Percentiles rank a stretch among this genome's conserved stretches.
Evolutionary conservation across 1,140 invertebrate genomes (phyloP).

Genomic region (Sinella curviseta): DNA sequence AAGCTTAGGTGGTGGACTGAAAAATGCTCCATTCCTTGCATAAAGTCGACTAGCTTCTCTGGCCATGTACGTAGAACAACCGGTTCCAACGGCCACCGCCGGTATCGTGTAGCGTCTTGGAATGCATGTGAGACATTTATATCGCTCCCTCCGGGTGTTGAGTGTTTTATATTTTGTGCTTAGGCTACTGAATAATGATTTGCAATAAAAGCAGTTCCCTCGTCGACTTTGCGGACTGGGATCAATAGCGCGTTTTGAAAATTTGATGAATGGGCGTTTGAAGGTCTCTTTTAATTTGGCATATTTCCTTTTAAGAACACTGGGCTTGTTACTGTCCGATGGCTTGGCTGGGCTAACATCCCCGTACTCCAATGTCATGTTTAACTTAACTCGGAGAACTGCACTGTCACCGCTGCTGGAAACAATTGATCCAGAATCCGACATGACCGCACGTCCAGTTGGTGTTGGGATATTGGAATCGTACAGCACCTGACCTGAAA

Average conservation of each 20-base stretch:
- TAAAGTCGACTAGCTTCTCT: neutral
- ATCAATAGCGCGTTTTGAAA: neutral
- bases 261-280: neutral
- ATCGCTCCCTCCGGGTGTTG: neutral
- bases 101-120: neutral
- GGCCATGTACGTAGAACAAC: neutral
- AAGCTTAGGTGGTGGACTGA: neutral
- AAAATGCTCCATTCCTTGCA: neutral
- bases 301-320: neutral
- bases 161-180: neutral
- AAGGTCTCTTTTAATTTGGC: neutral
- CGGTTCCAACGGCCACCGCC: neutral
- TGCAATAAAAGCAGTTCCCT: neutral
- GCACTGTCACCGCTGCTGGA: too few relatives aligned
- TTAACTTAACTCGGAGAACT: too few relatives aligned
- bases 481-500: too few relatives aligned
- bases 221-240: neutral
- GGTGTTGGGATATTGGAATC: too few relatives aligned
- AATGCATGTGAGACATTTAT: neutral
- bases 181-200: neutral
- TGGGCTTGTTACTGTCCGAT: neutral
- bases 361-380: neutral
- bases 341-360: neutral
- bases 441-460: too few relatives aligned
- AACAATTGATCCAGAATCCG: too few relatives aligned